Percentiles rank a stretch among this genome's conserved stretches.
Conservation (phyloP, 2,888 invertebrate genomes). For the Lasius platythorax region DNA sequence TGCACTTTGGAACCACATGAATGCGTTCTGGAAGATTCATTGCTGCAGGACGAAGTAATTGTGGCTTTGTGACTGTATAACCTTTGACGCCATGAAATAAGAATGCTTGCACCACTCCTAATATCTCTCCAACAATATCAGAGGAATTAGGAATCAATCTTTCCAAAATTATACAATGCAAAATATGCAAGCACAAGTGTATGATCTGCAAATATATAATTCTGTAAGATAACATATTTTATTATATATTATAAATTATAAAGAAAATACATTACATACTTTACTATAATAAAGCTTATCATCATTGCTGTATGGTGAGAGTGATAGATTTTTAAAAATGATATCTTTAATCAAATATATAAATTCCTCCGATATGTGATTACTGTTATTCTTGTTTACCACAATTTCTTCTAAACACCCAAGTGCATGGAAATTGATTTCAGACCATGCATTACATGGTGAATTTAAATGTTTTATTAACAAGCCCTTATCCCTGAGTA, state of each 20-base stretch:
- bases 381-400: slow-evolving; percentile 68
- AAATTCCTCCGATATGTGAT: slow-evolving; percentile 71
- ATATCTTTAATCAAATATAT: slow-evolving; percentile 73
- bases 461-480: slow-evolving; percentile 72
- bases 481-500: slow-evolving; percentile 74
- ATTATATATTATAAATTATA: slow-evolving; percentile 22
- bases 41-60: slow-evolving; percentile 80
- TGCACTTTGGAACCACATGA: slow-evolving; percentile 77
- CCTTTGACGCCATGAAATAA: slow-evolving; percentile 82
- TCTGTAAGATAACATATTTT: slow-evolving; percentile 21
- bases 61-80: slow-evolving; percentile 74
- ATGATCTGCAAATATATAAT: slow-evolving; percentile 74
- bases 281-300: slow-evolving; percentile 74
- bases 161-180: slow-evolving; percentile 71
- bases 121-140: slow-evolving; percentile 79
- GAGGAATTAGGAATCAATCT: slow-evolving; percentile 67
- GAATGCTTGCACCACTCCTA: slow-evolving; percentile 81
- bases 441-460: slow-evolving; percentile 71
- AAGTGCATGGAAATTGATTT: slow-evolving; percentile 77
- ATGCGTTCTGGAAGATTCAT: slow-evolving; percentile 83
- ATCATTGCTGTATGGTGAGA: slow-evolving; percentile 62
- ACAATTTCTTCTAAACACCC: slow-evolving; percentile 80
- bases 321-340: slow-evolving; percentile 68
- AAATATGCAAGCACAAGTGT: slow-evolving; percentile 76
- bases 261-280: slow-evolving; percentile 65